Conservation (phyloP, 2,113 vertebrate species). For the Thryonomys swinderianus region DNA sequence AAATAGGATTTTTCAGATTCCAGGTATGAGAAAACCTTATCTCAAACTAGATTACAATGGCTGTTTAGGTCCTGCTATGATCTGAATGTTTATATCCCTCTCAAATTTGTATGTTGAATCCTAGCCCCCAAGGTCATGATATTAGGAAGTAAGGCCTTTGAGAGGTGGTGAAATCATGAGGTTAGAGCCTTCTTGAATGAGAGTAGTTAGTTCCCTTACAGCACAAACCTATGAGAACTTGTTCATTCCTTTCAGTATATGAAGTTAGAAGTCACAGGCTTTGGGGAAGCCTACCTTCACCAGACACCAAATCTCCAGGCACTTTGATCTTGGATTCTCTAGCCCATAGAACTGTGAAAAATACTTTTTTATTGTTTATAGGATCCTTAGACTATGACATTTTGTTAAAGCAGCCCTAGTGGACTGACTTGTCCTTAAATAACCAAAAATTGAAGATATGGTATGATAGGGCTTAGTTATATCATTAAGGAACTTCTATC, state of each 20-base stretch:
- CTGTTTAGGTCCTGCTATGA: neutral
- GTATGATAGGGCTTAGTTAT: neutral
- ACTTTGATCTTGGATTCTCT: neutral
- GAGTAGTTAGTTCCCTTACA: neutral
- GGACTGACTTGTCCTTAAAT: neutral
- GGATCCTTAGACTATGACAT: neutral
- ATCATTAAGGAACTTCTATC: neutral
- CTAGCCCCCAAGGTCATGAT: neutral
- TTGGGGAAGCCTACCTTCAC: neutral
- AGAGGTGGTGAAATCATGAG: neutral
- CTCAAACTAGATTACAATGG: neutral
- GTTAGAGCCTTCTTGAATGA: neutral
- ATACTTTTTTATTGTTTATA: neutral
- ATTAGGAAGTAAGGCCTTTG: neutral
- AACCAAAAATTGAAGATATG: neutral
- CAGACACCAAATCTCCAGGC: neutral
- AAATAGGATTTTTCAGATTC: slow-evolving; percentile 6
- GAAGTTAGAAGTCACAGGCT: neutral
- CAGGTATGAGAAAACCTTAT: neutral
- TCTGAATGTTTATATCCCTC: neutral
- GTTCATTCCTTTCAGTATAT: neutral
- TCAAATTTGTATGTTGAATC: neutral
- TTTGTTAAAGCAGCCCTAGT: neutral
- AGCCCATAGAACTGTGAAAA: neutral
- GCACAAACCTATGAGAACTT: neutral